Conservation (phyloP, 2,797 vertebrate species). For the Yasuhikotakia modesta region DNA sequence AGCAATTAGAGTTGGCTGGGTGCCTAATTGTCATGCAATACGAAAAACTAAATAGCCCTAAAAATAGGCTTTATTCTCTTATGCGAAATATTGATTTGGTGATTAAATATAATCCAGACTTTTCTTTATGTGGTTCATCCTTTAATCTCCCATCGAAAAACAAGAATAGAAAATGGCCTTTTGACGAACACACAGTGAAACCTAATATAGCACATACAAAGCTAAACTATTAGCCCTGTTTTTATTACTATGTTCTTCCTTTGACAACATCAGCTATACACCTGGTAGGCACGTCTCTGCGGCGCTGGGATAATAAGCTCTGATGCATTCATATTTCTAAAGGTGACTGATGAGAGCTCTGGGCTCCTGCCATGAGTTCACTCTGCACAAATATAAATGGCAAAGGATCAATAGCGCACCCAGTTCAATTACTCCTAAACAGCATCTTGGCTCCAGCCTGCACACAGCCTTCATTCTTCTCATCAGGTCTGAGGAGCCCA, state of each 20-base stretch:
- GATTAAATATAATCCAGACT: background rate
- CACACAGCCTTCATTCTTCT: conserved; percentile 44
- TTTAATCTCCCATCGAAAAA: background rate
- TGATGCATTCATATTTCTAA: conserved; percentile 36
- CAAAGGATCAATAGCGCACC: conserved; percentile 56
- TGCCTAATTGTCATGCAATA: background rate
- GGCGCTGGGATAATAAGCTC: conserved; percentile 27
- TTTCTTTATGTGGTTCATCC: background rate
- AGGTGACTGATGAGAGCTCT: conserved; percentile 48
- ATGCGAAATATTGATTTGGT: background rate
- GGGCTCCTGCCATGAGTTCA: conserved; percentile 55
- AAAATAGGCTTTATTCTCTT: background rate
- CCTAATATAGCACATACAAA: background rate
- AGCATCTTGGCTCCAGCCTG: conserved; percentile 44
- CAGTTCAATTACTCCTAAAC: conserved; percentile 58
- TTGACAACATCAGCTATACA: conserved; percentile 7
- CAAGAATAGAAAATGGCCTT: background rate
- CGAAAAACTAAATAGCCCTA: too few species aligned
- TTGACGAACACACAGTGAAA: background rate
- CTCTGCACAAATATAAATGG: conserved; percentile 59
- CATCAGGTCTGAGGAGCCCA: conserved; percentile 28
- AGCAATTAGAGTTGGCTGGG: background rate
- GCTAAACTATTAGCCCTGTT: background rate
- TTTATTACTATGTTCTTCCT: background rate
- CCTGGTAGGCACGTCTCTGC: conserved; percentile 1